Evolutionary conservation across 2,888 invertebrate species (phyloP).

Genomic region (Crocallis elinguaria): DNA sequence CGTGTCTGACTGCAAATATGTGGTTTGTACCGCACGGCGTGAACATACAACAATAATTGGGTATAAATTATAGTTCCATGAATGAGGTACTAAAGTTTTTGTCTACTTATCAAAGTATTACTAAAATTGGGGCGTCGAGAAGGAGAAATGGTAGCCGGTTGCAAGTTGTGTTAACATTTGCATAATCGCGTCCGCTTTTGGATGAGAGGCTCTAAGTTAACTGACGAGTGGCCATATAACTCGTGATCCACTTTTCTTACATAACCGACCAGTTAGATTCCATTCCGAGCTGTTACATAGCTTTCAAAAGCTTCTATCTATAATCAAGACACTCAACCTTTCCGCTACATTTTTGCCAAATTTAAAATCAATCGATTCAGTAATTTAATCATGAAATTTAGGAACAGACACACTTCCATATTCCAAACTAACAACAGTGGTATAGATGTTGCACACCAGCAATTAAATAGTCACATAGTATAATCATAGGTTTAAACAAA

Average conservation of each 20-base stretch:
- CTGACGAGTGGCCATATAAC: neutral
- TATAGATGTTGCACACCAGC: too few relatives aligned
- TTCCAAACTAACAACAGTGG: too few relatives aligned
- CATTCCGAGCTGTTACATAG: too few relatives aligned
- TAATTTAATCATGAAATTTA: too few relatives aligned
- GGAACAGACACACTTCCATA: too few relatives aligned
- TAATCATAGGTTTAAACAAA: neutral
- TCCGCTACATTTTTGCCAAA: too few relatives aligned
- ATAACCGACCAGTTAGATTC: too few relatives aligned
- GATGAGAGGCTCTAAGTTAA: neutral
- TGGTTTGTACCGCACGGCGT: conserved; percentile 28
- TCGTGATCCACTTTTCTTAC: neutral
- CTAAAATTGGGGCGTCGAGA: conserved; percentile 3
- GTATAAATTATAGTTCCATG: conserved; percentile 26
- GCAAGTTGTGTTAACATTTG: neutral
- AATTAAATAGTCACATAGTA: too few relatives aligned
- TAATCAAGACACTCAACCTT: too few relatives aligned
- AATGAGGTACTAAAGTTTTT: conserved; percentile 23
- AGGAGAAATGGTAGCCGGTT: neutral
- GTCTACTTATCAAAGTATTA: conserved; percentile 19
- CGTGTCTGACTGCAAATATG: conserved; percentile 20
- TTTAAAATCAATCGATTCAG: too few relatives aligned
- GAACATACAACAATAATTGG: conserved; percentile 32
- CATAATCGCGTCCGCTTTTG: neutral
- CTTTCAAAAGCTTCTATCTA: too few relatives aligned